phyloP scores from a whole-genome alignment of 2,113 vertebrate genomes.

The Chlorodrepanis virens region DNA sequence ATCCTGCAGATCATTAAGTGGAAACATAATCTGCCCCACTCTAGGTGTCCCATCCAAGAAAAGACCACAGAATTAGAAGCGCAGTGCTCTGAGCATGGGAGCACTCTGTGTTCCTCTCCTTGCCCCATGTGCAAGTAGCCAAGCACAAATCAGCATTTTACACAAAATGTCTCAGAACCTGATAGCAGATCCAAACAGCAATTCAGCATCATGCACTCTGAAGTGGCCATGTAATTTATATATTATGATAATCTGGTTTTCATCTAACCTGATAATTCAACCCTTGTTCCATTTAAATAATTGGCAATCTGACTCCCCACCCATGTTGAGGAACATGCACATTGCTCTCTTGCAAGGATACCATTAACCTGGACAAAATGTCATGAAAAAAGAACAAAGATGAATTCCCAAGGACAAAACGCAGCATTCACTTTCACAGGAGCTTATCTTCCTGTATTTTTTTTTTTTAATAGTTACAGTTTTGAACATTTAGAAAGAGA shows the following conservation, averaged over 20 bases:
- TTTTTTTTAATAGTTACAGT: background rate
- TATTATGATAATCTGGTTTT: constrained; percentile 50
- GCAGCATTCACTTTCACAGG: background rate
- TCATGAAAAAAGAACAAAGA: background rate
- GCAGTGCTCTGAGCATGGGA: background rate
- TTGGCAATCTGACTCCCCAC: constrained; percentile 30
- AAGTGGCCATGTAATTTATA: constrained; percentile 23
- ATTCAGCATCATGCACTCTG: background rate
- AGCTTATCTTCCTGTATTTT: background rate
- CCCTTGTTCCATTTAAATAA: background rate
- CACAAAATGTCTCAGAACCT: background rate
- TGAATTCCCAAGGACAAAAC: background rate
- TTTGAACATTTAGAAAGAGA: background rate
- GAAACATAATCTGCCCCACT: constrained; percentile 9
- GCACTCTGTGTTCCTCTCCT: background rate
- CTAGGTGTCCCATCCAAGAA: constrained; percentile 37
- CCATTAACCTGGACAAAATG: background rate
- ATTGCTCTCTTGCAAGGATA: background rate
- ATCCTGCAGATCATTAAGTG: constrained; percentile 41
- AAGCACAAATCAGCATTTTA: constrained; percentile 29
- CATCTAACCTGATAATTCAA: constrained; percentile 25
- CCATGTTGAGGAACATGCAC: background rate
- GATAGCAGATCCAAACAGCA: constrained; percentile 9
- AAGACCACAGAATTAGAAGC: constrained; percentile 11
- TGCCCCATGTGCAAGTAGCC: background rate